A percentile compares a stretch with the other conserved stretches of the same genome.
Conservation (phyloP, 2,113 vertebrate species). For the Notothenia rossii region DNA sequence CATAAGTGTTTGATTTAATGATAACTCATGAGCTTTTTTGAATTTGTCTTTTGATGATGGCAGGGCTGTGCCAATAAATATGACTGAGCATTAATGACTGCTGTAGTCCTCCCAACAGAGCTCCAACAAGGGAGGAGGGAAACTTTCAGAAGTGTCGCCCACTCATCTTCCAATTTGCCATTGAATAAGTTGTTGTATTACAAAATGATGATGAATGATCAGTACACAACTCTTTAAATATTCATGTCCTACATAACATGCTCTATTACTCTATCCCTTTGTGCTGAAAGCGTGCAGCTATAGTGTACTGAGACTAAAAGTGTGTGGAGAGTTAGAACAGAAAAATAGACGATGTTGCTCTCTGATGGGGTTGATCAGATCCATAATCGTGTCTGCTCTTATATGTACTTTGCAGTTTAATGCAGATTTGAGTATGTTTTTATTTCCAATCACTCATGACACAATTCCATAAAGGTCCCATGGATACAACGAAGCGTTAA, state of each 20-base stretch:
- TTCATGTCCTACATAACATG: constrained; percentile 38
- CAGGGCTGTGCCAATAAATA: constrained; percentile 49
- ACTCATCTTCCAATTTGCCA: constrained; percentile 49
- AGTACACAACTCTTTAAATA: constrained; percentile 36
- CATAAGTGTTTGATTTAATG: constrained; percentile 62
- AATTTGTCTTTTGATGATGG: constrained; percentile 39
- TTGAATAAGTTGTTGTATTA: constrained; percentile 50
- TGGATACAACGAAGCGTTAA: neutral
- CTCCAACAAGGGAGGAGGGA: constrained; percentile 31
- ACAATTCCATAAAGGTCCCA: constrained; percentile 8
- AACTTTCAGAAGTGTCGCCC: constrained; percentile 42
- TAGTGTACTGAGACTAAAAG: neutral
- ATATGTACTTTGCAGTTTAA: neutral
- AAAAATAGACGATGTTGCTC: neutral
- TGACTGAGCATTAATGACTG: constrained; percentile 52
- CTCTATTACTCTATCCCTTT: constrained; percentile 6
- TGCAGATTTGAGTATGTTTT: neutral
- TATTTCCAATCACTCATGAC: constrained; percentile 17
- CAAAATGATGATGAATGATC: constrained; percentile 55
- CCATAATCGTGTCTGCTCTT: neutral
- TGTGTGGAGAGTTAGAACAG: neutral
- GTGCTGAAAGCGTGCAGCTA: neutral
- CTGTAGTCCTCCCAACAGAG: constrained; percentile 20
- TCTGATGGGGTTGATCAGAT: neutral
- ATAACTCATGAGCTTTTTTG: constrained; percentile 55